Evolutionary conservation across 35 echinoderm and acorn worm species (phyloP), one percentile per base, ranked within the genome.

Genomic region (Apostichopus californicus): DNA sequence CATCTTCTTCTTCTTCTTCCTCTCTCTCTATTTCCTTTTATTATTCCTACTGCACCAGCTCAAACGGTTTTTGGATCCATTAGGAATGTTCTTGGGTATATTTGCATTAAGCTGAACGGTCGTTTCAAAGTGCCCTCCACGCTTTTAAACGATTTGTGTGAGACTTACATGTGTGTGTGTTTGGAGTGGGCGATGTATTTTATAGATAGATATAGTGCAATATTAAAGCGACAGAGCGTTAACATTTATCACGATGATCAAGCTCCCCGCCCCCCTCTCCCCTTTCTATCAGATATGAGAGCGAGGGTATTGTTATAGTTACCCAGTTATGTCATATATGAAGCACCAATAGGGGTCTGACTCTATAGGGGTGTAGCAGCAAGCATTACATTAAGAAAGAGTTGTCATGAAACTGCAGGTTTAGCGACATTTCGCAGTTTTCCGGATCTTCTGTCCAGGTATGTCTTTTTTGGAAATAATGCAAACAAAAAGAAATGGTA

Each of bases 111-210:
- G 81, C 81, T 58, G 81, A 85, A 85, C 81, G 81, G 81, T 58
- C 54, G 81, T 85, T 58, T n/a, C 55, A 85, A 85, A 85, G 81
- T 85, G 81, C 81, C 81, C 81, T 85, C 81, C 81, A 85, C 81
- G 81, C 81, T 85, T 85, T 85, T 85, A 85, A 85, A 85, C 81
- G 81, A 85, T 85, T 85, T 59, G 81, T 9, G 57, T 75, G 52
- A 21, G 81, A 85, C 55, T 56, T 18, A 46, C 34, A 46, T 46
- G 34, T 56, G 81, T 85, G 55, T 85, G 57, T 85, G 81, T 85
- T 85, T 85, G 81, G 81, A 85, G 81, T 58, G 81, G 55, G 57
- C 55, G 56, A 85, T 85, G 81, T 24, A 85, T 85, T 85, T 85
- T 85, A 85, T 58, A 6, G 81, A 58, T 20, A 60, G 81, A 58